Base-by-base conservation (phyloP, 1,140 invertebrate genomes). In the Monomorium pharaonis region DNA sequence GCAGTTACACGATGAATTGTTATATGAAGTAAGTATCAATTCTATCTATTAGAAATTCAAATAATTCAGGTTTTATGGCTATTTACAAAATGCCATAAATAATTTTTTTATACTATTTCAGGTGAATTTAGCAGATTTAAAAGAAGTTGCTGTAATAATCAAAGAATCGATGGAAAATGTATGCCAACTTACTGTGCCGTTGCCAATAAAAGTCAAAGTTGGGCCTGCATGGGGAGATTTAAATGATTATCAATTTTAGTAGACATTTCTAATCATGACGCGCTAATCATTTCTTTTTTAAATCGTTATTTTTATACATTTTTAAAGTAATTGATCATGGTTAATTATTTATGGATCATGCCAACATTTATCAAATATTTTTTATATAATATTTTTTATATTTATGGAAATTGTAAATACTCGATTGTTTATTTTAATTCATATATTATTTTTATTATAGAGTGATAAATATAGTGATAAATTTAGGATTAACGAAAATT, bases 1-100 rank as follows among this genome's bases (percentile, higher is more conserved):
- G 51, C 98, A 99, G 93, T 95, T 99, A 86, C 99, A 99, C 93
- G 99, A 99, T 95, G 99, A 99, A 96, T 95, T 99, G 0, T 97
- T 99, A 33, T 99, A 98, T 92, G 99, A 99, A 96, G 98, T 99
- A 83, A 94, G 95, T 21, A 69, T 5, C 37, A 51, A 37, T n/a
- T 30, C 62, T 44, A 30, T 63, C 18, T 58, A 56, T 2, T n/a
- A 16, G 16, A 12, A 78, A 24, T 60, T 51, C 60, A 84, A 77
- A 5, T 49, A 49, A 44, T 37, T 67, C 24, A 18, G 1, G 18
- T 78, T 37, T 42, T 18, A 16, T 67, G 5, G 2, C 10, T 5
- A 30, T 9, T 51, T 37, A 80, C 4, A 7, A 51, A 33, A 49
- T 67, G 24, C 14, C 44, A 54, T 2, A 27, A 72, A 49, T 18